A percentile compares a stretch with the other conserved stretches of the same genome.
phyloP scores from a whole-genome alignment of 2,888 invertebrate genomes.

The Drosophila suboccidentalis region DNA sequence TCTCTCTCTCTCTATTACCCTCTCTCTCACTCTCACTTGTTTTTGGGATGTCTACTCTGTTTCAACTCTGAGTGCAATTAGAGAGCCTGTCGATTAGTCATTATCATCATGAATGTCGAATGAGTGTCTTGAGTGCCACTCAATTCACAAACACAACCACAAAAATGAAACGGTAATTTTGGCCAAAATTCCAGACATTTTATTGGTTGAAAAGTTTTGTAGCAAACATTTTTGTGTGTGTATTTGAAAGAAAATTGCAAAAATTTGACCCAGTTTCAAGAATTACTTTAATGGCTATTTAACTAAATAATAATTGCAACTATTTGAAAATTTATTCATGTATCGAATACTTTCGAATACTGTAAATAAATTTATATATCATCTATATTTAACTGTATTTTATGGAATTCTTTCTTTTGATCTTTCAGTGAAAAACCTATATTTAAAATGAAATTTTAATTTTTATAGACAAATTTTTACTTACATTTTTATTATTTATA shows the following conservation, averaged over 20 bases:
- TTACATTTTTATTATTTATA: too few relatives aligned
- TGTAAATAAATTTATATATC: too few relatives aligned
- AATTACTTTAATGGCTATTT: neutral
- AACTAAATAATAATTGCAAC: neutral
- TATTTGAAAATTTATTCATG: neutral
- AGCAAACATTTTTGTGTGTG: neutral
- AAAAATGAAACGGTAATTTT: neutral
- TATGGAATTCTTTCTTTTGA: too few relatives aligned
- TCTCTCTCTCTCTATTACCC: neutral
- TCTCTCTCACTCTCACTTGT: neutral
- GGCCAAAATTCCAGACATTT: neutral
- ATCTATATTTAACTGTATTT: too few relatives aligned
- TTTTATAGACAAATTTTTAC: too few relatives aligned
- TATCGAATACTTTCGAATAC: too few relatives aligned
- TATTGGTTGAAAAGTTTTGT: neutral
- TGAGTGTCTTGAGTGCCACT: slow-evolving; percentile 26
- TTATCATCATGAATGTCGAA: slow-evolving; percentile 46
- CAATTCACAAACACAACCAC: slow-evolving; percentile 1
- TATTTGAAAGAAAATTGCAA: neutral
- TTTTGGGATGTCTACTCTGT: neutral
- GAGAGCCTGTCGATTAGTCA: slow-evolving; percentile 52
- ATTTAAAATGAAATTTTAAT: too few relatives aligned
- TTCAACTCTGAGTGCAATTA: slow-evolving; percentile 29
- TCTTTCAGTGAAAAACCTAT: too few relatives aligned
- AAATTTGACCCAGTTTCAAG: neutral